These are phyloP conservation scores for Decapterus maruadsi DNA, from an alignment of 2,797 vertebrate genomes.

Conservation along the genomic window DNA sequence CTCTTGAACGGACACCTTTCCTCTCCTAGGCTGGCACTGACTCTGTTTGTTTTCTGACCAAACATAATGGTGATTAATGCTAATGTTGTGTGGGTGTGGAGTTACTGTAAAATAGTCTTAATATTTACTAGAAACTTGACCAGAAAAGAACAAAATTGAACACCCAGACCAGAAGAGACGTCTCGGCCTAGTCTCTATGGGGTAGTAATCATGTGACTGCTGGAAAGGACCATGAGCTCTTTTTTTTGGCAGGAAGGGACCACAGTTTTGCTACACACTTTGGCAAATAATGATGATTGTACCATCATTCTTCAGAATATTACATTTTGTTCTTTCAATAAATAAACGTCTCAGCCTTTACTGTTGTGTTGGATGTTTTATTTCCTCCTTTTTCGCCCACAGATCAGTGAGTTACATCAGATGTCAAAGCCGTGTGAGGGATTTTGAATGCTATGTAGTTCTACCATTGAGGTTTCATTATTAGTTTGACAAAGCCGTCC, in stretches of 20 bases:
- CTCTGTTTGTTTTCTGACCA: constrained; percentile 49
- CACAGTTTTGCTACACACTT: constrained; percentile 11
- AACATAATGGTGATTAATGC: constrained; percentile 28
- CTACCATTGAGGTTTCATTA: not conserved
- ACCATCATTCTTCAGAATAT: constrained; percentile 53
- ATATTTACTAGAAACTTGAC: constrained; percentile 40
- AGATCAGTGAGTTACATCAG: not conserved
- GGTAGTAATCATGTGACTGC: constrained; percentile 19
- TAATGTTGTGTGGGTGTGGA: constrained; percentile 7
- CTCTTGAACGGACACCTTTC: constrained; percentile 20
- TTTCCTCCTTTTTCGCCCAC: not conserved
- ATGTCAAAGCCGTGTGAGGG: not conserved
- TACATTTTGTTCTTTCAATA: constrained; percentile 46
- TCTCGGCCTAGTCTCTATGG: constrained; percentile 13
- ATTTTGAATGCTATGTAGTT: not conserved
- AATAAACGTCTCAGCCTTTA: constrained; percentile 48
- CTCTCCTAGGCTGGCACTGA: constrained; percentile 34
- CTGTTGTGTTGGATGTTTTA: not conserved
- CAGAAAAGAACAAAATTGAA: constrained; percentile 16
- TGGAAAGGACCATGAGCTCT: constrained; percentile 33
- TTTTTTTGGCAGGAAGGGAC: constrained; percentile 31
- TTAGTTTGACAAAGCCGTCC: not conserved
- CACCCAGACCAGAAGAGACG: not conserved
- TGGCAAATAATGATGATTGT: constrained; percentile 20
- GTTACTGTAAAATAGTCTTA: constrained; percentile 32